Conservation (phyloP, 2,888 invertebrate genomes). For the Sipha maydis region DNA sequence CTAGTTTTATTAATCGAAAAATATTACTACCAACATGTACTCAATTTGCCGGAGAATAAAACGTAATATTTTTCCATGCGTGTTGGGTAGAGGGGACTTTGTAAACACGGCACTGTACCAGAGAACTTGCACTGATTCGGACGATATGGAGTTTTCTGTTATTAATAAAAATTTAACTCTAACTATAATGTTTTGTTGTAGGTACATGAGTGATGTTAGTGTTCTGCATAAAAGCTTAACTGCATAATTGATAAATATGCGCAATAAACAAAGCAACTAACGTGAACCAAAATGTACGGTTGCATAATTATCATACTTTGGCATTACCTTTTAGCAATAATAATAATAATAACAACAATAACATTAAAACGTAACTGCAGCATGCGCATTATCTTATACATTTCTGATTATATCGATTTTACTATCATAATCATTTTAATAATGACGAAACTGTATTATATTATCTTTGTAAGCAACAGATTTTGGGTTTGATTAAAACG, state of each 20-base stretch:
- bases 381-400: neutral
- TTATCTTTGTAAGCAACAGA: neutral
- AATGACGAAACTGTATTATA: neutral
- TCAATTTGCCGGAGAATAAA: no score
- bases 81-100: no score
- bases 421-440: neutral
- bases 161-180: neutral
- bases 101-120: no score
- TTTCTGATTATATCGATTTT: neutral
- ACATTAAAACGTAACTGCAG: neutral
- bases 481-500: slow-evolving; percentile 19
- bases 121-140: no score
- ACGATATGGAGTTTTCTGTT: no score
- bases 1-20: no score
- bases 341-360: neutral
- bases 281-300: neutral
- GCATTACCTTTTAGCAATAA: neutral
- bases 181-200: neutral
- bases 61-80: no score
- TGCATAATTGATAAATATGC: neutral
- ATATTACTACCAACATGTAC: no score
- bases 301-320: neutral
- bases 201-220: neutral
- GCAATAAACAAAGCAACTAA: neutral
- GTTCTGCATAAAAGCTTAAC: neutral